Evolutionary conservation across 2,888 invertebrate genomes (phyloP).

Genomic region (Bombylius discolor): DNA sequence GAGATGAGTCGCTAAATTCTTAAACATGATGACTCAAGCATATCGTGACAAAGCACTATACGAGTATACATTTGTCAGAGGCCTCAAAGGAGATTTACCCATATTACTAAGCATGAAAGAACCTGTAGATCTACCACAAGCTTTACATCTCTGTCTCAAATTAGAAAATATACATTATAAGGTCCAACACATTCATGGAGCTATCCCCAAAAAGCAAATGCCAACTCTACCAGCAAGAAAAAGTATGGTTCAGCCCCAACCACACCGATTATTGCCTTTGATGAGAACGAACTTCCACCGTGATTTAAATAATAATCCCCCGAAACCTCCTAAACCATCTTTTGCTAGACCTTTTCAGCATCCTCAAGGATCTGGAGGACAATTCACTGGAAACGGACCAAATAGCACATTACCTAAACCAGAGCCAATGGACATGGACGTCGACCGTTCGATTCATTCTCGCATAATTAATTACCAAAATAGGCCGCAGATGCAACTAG

Average conservation of each 20-base stretch:
- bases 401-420: not conserved
- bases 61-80: not conserved
- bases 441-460: not conserved
- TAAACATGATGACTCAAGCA: not conserved
- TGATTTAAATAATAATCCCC: no score
- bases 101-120: not conserved
- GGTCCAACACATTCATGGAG: no score
- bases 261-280: no score
- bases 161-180: no score
- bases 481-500: not conserved
- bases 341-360: not conserved
- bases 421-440: not conserved
- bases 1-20: not conserved
- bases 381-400: not conserved
- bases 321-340: no score
- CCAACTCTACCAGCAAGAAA: no score
- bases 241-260: no score
- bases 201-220: conserved; percentile 2
- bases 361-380: not conserved
- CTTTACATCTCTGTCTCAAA: no score
- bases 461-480: not conserved
- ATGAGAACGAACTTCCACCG: no score
- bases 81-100: not conserved
- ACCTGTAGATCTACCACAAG: no score
- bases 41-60: not conserved